Percentiles rank a stretch among this genome's conserved stretches.
Evolutionary conservation across 2,888 invertebrate species (phyloP).

Genomic region (Orthosia gothica): DNA sequence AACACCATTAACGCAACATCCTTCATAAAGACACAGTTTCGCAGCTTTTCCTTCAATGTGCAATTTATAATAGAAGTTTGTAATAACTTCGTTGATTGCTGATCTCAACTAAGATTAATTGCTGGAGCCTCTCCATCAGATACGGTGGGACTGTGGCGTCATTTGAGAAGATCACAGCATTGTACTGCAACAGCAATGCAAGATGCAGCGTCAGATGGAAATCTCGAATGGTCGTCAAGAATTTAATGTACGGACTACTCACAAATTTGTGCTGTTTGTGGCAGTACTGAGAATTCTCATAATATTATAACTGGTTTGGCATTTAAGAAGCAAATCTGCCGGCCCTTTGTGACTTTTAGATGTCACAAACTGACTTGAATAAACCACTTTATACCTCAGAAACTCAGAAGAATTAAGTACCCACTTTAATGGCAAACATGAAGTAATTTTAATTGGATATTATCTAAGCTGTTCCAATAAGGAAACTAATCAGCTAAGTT

Average conservation of each 20-base stretch:
- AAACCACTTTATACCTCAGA: not conserved
- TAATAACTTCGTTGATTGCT: slow-evolving; percentile 57
- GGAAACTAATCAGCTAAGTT: slow-evolving; percentile 13
- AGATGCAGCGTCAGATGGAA: slow-evolving; percentile 40
- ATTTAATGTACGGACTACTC: slow-evolving; percentile 21
- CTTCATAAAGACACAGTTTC: slow-evolving; percentile 16
- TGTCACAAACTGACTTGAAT: not conserved
- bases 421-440: not conserved
- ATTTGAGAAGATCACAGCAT: slow-evolving; percentile 59
- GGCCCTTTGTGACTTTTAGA: slow-evolving; percentile 25
- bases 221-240: slow-evolving; percentile 43
- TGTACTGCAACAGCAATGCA: slow-evolving; percentile 43
- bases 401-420: not conserved
- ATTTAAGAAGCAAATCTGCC: slow-evolving; percentile 41
- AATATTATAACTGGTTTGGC: slow-evolving; percentile 46
- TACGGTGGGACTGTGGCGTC: slow-evolving; percentile 59
- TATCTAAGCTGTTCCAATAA: not conserved
- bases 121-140: slow-evolving; percentile 56
- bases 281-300: slow-evolving; percentile 36
- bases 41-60: slow-evolving; percentile 32
- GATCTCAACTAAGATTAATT: slow-evolving; percentile 55
- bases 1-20: slow-evolving; percentile 13
- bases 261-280: slow-evolving; percentile 24
- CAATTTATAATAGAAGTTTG: slow-evolving; percentile 51
- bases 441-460: slow-evolving; percentile 1